Evolutionary conservation across 1,140 invertebrate genomes (phyloP).

Genomic region (Drosophila lini): DNA sequence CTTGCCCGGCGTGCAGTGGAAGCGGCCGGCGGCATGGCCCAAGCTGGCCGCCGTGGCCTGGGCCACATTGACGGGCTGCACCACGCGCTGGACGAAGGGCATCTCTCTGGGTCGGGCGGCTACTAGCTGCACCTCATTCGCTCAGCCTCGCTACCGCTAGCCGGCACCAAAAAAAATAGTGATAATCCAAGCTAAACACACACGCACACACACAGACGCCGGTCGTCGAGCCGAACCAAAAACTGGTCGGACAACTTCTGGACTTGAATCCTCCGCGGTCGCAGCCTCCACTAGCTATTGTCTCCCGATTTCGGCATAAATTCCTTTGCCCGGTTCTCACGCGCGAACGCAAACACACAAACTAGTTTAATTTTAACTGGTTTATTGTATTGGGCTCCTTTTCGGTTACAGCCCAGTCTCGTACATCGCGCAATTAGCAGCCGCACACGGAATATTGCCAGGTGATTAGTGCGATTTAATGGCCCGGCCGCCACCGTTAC

Average conservation of each 20-base stretch:
- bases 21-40: conserved; percentile 75
- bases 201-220: conserved; percentile 26
- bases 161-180: conserved; percentile 28
- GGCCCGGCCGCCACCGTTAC: conserved; percentile 69
- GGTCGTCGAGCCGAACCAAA: conserved; percentile 16
- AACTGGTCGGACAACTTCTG: conserved; percentile 81
- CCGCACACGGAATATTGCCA: conserved; percentile 55
- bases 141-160: conserved; percentile 6
- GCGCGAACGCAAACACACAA: conserved; percentile 40
- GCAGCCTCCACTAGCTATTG: conserved; percentile 62
- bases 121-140: conserved; percentile 50
- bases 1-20: conserved; percentile 76
- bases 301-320: conserved; percentile 68
- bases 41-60: conserved; percentile 86
- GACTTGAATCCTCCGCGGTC: conserved; percentile 68
- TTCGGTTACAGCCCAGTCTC: conserved; percentile 18
- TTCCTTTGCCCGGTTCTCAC: conserved; percentile 64
- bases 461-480: conserved; percentile 67
- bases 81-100: conserved; percentile 90
- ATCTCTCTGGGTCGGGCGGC: conserved; percentile 84
- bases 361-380: conserved; percentile 78
- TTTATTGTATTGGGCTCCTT: conserved; percentile 59
- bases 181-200: conserved; percentile 25
- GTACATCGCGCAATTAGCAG: conserved; percentile 45
- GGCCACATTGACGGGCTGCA: conserved; percentile 89